Evolutionary conservation across 2,113 vertebrate genomes (phyloP).

Genomic region (Prolemur simus): DNA sequence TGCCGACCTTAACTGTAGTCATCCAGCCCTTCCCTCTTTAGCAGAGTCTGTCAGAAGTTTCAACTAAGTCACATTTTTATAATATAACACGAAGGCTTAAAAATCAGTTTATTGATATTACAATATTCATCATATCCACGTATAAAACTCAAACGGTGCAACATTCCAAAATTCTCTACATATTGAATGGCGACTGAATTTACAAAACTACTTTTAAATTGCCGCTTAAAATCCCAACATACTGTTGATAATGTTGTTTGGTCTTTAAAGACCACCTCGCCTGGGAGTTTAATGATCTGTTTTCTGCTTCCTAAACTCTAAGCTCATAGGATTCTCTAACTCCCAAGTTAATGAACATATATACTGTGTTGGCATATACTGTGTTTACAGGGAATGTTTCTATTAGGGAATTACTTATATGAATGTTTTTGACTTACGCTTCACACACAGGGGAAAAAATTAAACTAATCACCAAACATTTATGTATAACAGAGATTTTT

Average conservation of each 20-base stretch:
- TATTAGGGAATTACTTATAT: not conserved
- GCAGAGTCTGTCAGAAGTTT: not conserved
- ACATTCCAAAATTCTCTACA: not conserved
- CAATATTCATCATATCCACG: not conserved
- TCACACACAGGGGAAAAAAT: not conserved
- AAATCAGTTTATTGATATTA: not conserved
- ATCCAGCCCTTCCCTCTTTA: not conserved
- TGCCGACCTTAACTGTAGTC: not conserved
- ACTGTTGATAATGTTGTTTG: not conserved
- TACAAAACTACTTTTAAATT: slow-evolving; percentile 19
- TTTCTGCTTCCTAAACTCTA: slow-evolving; percentile 10
- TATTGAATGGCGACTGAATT: not conserved
- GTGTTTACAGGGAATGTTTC: not conserved
- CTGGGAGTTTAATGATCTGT: not conserved
- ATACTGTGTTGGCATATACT: not conserved
- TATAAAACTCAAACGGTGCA: not conserved
- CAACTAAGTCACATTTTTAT: not conserved
- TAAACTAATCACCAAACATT: not conserved
- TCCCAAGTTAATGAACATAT: not conserved
- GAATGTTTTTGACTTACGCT: not conserved
- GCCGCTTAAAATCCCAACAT: not conserved
- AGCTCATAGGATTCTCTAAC: not conserved
- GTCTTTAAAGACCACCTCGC: slow-evolving; percentile 22
- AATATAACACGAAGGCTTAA: not conserved
- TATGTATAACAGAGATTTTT: not conserved